Percentiles rank a stretch among this genome's conserved stretches.
These are phyloP conservation scores for Enteromius paludinosus DNA, from an alignment of 2,797 vertebrate genomes.

Conservation along the genomic window DNA sequence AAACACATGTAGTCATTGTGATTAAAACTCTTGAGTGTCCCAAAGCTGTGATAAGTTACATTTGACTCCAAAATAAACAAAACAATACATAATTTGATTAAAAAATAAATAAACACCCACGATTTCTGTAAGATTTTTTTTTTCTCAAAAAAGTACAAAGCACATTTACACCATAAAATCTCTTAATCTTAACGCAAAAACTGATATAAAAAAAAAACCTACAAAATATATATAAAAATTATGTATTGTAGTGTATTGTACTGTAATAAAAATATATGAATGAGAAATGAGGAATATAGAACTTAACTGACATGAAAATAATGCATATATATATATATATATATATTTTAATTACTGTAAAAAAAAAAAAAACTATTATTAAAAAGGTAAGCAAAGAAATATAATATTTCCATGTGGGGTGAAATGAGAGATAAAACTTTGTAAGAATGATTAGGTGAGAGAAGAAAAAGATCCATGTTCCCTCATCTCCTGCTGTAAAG, in stretches of 20 bases:
- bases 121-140: too few relatives aligned
- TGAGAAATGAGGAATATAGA: not conserved
- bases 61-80: not conserved
- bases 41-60: not conserved
- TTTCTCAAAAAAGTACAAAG: not conserved
- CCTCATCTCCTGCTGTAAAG: not conserved
- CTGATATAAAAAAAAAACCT: not conserved
- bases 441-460: not conserved
- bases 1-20: constrained; percentile 19
- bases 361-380: not conserved
- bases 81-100: not conserved
- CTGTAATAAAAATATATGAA: not conserved
- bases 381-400: not conserved
- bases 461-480: not conserved
- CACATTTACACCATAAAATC: not conserved
- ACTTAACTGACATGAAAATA: not conserved
- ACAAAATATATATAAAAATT: not conserved
- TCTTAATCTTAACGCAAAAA: not conserved
- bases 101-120: not conserved
- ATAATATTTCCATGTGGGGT: not conserved
- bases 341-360: not conserved
- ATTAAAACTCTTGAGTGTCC: not conserved
- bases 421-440: not conserved
- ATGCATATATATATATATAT: too few relatives aligned
- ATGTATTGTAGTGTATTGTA: not conserved